Base-by-base conservation (phyloP, 1,140 invertebrate genomes). In the Teleopsis dalmanni region DNA sequence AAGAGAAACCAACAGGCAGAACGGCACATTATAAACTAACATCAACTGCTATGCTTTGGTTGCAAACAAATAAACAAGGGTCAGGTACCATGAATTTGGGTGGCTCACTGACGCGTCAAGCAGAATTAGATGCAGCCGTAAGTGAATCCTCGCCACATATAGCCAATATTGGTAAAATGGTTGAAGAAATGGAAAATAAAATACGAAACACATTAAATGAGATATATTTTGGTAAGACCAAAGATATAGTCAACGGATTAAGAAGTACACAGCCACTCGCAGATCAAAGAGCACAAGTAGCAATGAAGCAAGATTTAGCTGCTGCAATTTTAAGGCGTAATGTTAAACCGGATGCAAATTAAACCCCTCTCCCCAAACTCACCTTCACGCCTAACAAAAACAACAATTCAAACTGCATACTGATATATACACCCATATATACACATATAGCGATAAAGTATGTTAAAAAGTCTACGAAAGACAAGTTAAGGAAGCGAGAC, bases 131-230 rank as follows among this genome's bases (percentile, higher is more conserved):
- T 71, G 80, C 82, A 8, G 73, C 81, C 43, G 86, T 98, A 9
- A 91, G 83, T 62, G 95, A 98, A 62, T 83, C 88, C 2, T 89
- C 87, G 43, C 92, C 95, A 8, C 96, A 99, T 71, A 97, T 99
- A 70, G 94, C 88, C 21, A 99, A 99, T 71, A 99, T 99, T 65
- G 97, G 97, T 13, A 81, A 85, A 52, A 84, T 90, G 84, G 90
- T 93, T 0, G 88, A 98, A 75, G 96, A 99, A 58, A 97, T 98
- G 93, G 97, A 99, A 70, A 99, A 98, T 72, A 99, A 98, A 81
- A 99, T 99, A 62, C 81, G 96, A 55, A 95, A 92, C 65, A 98
- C 94, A 1, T 75, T 99, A 43, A 98, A 98, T 70, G 93, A 98
- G 75, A 98, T 99, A 57, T 99, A 99, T 74, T 99, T 99, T 78